Conservation (phyloP, 2,888 invertebrate genomes). For the Tachina fera region DNA sequence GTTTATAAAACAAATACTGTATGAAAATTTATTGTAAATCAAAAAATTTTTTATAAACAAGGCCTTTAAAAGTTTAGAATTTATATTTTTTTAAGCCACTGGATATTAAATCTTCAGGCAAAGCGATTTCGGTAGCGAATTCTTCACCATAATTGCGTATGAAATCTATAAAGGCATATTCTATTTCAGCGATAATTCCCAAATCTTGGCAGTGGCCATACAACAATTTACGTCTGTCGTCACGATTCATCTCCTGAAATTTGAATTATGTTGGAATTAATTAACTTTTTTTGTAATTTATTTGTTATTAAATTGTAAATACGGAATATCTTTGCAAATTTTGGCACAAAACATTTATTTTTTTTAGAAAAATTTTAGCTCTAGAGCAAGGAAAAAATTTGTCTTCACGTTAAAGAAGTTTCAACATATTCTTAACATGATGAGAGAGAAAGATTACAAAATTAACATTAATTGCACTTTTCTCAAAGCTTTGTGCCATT, state of each 20-base stretch:
- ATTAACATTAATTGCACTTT: too few relatives aligned
- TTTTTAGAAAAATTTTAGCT: too few relatives aligned
- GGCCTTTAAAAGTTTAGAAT: not conserved
- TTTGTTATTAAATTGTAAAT: not conserved
- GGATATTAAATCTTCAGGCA: slow-evolving; percentile 76
- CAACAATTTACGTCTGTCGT: slow-evolving; percentile 41
- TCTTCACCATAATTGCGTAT: slow-evolving; percentile 75
- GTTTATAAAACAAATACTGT: too few relatives aligned
- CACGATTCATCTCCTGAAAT: slow-evolving; percentile 60
- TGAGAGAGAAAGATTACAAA: too few relatives aligned
- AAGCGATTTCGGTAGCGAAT: slow-evolving; percentile 74
- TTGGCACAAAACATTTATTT: too few relatives aligned
- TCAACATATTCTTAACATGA: too few relatives aligned
- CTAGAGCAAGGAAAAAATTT: too few relatives aligned
- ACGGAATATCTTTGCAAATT: too few relatives aligned
- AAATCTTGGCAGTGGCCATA: slow-evolving; percentile 48
- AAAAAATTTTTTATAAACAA: not conserved
- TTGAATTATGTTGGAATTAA: not conserved
- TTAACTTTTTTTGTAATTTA: not conserved
- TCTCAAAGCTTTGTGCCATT: too few relatives aligned
- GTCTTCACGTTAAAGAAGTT: too few relatives aligned
- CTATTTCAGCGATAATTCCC: slow-evolving; percentile 68
- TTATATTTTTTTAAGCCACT: not conserved
- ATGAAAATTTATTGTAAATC: too few relatives aligned
- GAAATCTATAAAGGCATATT: slow-evolving; percentile 75